Conservation (phyloP, 1,140 invertebrate genomes). For the Megathymus violae region DNA sequence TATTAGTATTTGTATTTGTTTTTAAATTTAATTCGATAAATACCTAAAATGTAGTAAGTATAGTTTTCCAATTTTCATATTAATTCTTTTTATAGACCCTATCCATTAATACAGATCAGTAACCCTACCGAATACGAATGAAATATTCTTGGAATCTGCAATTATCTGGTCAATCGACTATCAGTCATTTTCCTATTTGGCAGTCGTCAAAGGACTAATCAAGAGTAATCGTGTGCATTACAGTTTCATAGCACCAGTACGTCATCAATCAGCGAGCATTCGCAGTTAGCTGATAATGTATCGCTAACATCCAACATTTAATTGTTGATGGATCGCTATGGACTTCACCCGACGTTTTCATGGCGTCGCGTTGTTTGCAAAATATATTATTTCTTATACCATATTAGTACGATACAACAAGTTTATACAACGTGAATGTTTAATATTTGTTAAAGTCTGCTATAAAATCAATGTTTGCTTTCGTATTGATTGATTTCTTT, state of each 20-base stretch:
- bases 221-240: constrained; percentile 46
- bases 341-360: constrained; percentile 46
- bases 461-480: too few relatives aligned
- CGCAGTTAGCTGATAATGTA: constrained; percentile 71
- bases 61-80: too few relatives aligned
- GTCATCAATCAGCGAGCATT: constrained; percentile 74
- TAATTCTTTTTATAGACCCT: too few relatives aligned
- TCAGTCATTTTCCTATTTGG: constrained; percentile 55
- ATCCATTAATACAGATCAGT: neutral
- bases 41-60: too few relatives aligned
- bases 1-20: too few relatives aligned
- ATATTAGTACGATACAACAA: too few relatives aligned
- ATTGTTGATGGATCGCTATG: constrained; percentile 78
- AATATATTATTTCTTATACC: too few relatives aligned
- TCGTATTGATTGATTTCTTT: too few relatives aligned
- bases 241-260: constrained; percentile 58
- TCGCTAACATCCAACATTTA: constrained; percentile 75
- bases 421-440: too few relatives aligned
- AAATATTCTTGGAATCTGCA: constrained; percentile 8
- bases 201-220: constrained; percentile 51
- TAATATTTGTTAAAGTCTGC: too few relatives aligned
- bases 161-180: constrained; percentile 37
- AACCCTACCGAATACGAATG: neutral
- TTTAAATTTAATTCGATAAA: too few relatives aligned
- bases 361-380: constrained; percentile 13